Conservation (phyloP, 2,113 vertebrate species). For the Gobiocypris rarus region DNA sequence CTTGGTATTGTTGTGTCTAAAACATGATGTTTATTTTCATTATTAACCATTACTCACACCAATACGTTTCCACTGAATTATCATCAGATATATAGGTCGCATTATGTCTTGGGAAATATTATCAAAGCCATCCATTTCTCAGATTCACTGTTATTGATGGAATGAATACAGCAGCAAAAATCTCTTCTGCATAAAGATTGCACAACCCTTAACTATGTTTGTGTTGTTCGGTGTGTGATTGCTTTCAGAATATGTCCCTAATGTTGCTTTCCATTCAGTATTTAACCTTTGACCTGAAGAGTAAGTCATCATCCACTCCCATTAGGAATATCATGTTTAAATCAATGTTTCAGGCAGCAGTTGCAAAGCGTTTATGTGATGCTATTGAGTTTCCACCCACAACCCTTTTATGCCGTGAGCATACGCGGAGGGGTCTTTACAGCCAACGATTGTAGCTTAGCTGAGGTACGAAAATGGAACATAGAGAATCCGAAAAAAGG, state of each 20-base stretch:
- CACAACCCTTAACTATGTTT: conserved; percentile 25
- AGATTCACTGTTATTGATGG: not conserved
- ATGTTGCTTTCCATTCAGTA: not conserved
- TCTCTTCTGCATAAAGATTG: not conserved
- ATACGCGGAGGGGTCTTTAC: not conserved
- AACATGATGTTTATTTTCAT: not conserved
- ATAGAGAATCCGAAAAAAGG: conserved; percentile 44
- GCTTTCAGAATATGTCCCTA: not conserved
- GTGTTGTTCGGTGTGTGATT: conserved; percentile 26
- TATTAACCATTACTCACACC: not conserved
- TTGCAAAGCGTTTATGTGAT: conserved; percentile 22
- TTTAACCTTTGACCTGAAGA: conserved; percentile 20
- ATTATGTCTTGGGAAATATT: not conserved
- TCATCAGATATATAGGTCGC: not conserved
- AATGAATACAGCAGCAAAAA: not conserved
- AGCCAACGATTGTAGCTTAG: not conserved
- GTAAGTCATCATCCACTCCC: conserved; percentile 22
- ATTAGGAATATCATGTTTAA: conserved; percentile 34
- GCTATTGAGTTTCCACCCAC: conserved; percentile 27
- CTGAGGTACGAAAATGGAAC: conserved; percentile 17
- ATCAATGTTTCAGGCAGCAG: conserved; percentile 32
- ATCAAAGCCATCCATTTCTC: conserved; percentile 1
- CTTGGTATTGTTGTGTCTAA: not conserved
- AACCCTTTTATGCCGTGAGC: conserved; percentile 2
- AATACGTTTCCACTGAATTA: conserved; percentile 12